Percentiles rank a stretch among this genome's conserved stretches.
Conservation (phyloP, 2,113 vertebrate genomes). For the Rhinolophus ferrumequinum region DNA sequence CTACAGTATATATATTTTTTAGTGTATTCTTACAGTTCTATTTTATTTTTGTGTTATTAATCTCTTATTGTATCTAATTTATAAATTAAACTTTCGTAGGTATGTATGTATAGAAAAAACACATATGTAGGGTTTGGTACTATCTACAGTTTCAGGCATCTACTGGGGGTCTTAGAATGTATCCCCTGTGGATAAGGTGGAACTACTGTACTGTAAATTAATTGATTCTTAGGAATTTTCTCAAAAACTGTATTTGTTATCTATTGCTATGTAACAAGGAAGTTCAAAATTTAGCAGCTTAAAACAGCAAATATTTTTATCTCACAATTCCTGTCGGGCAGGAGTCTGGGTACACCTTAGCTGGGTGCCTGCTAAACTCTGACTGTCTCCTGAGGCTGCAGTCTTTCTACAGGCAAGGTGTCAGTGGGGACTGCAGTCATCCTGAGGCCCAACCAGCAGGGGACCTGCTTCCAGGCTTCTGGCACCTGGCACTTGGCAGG, state of each 20-base stretch:
- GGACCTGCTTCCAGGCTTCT: not conserved
- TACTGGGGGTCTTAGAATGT: too few species aligned
- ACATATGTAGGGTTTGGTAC: not conserved
- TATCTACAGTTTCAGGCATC: not conserved
- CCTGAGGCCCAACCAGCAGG: not conserved
- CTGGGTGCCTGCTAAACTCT: not conserved
- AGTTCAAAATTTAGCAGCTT: not conserved
- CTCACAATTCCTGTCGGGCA: not conserved
- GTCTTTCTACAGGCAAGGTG: not conserved
- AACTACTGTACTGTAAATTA: not conserved
- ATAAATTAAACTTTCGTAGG: not conserved
- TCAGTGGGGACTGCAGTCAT: not conserved
- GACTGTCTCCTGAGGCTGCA: not conserved
- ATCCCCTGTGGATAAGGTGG: too few species aligned
- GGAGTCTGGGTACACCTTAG: not conserved
- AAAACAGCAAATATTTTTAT: constrained; percentile 29
- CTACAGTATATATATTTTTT: too few species aligned
- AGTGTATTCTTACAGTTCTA: not conserved
- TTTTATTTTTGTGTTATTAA: not conserved
- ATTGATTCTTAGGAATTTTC: constrained; percentile 4
- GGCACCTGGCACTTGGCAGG: not conserved
- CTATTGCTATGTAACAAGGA: constrained; percentile 31
- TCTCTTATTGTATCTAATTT: not conserved
- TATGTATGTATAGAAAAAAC: not conserved
- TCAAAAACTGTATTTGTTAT: not conserved